These are phyloP conservation scores for Oligia strigilis DNA, from an alignment of 2,888 invertebrate genomes.

Conservation along the genomic window DNA sequence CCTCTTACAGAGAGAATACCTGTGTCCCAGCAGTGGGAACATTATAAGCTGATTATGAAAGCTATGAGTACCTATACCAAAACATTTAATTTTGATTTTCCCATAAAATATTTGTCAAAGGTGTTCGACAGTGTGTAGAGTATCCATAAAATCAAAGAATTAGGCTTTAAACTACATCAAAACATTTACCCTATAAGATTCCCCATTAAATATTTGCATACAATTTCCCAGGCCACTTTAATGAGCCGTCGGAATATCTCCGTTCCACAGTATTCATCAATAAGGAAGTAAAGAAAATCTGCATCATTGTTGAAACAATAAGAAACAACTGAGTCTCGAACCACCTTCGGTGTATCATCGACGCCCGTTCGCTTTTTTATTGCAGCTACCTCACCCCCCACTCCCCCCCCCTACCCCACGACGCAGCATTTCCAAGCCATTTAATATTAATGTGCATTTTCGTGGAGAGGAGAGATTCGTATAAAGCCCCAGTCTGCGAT, in stretches of 20 bases:
- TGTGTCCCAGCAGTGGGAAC: neutral
- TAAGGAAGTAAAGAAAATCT: slow-evolving; percentile 39
- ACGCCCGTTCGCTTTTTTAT: slow-evolving; percentile 86
- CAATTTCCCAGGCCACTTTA: neutral
- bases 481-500: slow-evolving; percentile 89
- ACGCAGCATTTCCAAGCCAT: slow-evolving; percentile 91
- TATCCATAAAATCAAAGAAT: neutral
- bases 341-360: slow-evolving; percentile 84
- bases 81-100: neutral
- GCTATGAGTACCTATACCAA: neutral
- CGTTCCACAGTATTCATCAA: slow-evolving; percentile 8
- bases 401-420: slow-evolving; percentile 76
- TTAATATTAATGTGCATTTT: slow-evolving; percentile 92
- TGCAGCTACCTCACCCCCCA: slow-evolving; percentile 77
- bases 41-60: neutral
- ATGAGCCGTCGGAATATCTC: slow-evolving; percentile 14
- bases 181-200: neutral
- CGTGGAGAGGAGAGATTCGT: slow-evolving; percentile 90
- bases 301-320: slow-evolving; percentile 69
- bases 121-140: neutral
- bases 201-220: neutral
- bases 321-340: slow-evolving; percentile 79
- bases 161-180: neutral
- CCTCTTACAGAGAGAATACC: neutral
- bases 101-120: neutral